Evolutionary conservation across 2,113 vertebrate genomes (phyloP).

Genomic region (Cacatua alba): DNA sequence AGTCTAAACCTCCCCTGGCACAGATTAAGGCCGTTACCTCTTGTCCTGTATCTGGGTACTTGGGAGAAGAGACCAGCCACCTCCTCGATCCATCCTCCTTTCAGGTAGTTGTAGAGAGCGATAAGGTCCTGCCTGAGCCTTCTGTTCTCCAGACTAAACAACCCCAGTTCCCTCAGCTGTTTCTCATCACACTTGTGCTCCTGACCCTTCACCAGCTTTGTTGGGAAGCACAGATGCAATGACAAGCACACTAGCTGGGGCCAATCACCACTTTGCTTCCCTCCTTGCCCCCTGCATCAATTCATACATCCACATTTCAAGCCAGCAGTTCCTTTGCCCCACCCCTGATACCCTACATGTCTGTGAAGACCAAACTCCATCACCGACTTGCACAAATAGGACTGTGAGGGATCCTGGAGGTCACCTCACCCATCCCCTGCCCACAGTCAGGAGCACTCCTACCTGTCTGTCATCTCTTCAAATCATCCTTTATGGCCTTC

Average conservation of each 20-base stretch:
- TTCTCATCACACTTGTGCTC: not conserved
- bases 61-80: not conserved
- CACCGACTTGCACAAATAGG: accelerated
- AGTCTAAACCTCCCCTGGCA: not conserved
- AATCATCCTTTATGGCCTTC: not conserved
- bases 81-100: not conserved
- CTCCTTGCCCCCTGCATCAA: not conserved
- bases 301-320: not conserved
- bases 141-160: not conserved
- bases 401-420: not conserved
- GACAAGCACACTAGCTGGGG: accelerated
- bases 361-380: not conserved
- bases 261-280: not conserved
- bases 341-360: accelerated
- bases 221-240: not conserved
- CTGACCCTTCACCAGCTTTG: not conserved
- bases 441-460: not conserved
- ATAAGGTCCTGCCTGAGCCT: not conserved
- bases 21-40: not conserved
- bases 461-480: not conserved
- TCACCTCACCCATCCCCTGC: not conserved
- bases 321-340: not conserved
- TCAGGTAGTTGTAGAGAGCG: not conserved
- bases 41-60: not conserved
- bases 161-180: not conserved